Evolutionary conservation across 2,113 vertebrate species (phyloP).

Genomic region (Clarias macrocephalus): DNA sequence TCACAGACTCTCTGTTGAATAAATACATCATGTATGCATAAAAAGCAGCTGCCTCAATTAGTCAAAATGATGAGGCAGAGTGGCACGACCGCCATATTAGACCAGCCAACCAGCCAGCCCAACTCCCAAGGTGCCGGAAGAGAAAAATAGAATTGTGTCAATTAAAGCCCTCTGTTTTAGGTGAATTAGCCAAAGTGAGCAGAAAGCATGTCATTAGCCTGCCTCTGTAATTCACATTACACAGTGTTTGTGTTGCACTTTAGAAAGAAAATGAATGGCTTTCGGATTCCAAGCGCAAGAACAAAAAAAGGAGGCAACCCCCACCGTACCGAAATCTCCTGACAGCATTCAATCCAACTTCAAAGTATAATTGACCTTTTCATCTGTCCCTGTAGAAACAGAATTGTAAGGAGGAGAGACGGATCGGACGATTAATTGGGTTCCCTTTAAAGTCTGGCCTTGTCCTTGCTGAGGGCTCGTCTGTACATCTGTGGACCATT

Average conservation of each 20-base stretch:
- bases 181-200: background rate
- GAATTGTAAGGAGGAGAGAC: slow-evolving; percentile 67
- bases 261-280: slow-evolving; percentile 35
- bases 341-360: slow-evolving; percentile 69
- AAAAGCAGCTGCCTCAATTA: slow-evolving; percentile 24
- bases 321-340: slow-evolving; percentile 49
- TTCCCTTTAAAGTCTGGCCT: slow-evolving; percentile 65
- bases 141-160: slow-evolving; percentile 4
- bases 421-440: slow-evolving; percentile 69
- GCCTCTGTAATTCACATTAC: slow-evolving; percentile 20
- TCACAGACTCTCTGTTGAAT: background rate
- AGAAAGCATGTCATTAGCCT: slow-evolving; percentile 15
- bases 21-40: slow-evolving; percentile 22
- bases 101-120: background rate
- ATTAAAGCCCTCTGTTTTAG: slow-evolving; percentile 4
- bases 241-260: slow-evolving; percentile 23
- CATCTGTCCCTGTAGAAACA: slow-evolving; percentile 67
- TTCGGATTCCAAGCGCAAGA: slow-evolving; percentile 48
- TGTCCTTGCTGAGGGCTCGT: slow-evolving; percentile 63
- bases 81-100: background rate
- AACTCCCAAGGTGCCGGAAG: background rate
- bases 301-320: slow-evolving; percentile 31
- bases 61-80: background rate
- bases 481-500: slow-evolving; percentile 69
- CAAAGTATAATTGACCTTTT: slow-evolving; percentile 73